These are phyloP conservation scores for Lanius ludovicianus DNA, from an alignment of 2,113 vertebrate species.

Conservation along the genomic window DNA sequence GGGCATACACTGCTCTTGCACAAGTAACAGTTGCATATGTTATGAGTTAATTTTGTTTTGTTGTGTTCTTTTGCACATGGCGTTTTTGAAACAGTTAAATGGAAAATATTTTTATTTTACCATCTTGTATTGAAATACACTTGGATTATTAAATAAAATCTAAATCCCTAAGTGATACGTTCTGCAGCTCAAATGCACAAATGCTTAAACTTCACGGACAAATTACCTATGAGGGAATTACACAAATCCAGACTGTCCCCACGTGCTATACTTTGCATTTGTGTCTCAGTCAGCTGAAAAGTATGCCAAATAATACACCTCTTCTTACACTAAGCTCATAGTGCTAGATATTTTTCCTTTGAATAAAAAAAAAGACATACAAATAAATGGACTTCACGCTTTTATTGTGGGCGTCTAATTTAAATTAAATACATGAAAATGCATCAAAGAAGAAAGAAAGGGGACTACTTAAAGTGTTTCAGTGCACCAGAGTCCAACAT, in stretches of 20 bases:
- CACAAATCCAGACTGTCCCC: constrained; percentile 20
- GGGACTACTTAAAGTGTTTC: neutral
- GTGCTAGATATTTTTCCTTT: neutral
- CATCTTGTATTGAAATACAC: constrained; percentile 57
- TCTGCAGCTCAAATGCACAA: constrained; percentile 22
- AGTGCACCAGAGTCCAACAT: neutral
- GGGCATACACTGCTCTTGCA: constrained; percentile 47
- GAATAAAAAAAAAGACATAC: neutral
- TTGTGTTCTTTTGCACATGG: constrained; percentile 59
- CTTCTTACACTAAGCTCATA: neutral
- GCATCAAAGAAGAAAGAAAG: neutral
- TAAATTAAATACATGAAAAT: neutral
- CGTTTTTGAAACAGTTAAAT: constrained; percentile 57
- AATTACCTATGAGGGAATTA: neutral
- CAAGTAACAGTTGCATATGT: constrained; percentile 63
- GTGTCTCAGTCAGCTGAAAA: constrained; percentile 5
- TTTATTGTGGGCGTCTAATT: neutral
- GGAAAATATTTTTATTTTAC: constrained; percentile 60
- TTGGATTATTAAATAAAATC: constrained; percentile 43
- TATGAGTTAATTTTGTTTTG: constrained; percentile 61
- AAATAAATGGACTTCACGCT: neutral
- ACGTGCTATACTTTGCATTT: neutral
- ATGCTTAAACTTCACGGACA: neutral
- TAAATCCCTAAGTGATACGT: neutral
- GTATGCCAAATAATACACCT: neutral